Base-by-base conservation (phyloP, 2,113 vertebrate species). In the Rousettus leschenaultii region DNA sequence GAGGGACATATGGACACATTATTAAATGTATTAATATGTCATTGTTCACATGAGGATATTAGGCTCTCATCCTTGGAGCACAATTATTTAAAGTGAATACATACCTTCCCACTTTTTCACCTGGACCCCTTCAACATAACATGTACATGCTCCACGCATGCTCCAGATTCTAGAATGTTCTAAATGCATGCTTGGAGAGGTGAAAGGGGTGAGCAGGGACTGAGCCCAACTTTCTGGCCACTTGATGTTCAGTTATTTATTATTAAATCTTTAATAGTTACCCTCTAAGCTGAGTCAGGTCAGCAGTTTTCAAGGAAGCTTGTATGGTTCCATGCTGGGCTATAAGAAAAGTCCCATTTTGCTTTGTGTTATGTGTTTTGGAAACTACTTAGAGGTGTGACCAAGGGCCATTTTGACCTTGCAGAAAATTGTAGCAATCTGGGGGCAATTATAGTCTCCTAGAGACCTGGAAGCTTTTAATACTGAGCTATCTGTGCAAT, bases 181-280 rank as follows among this genome's bases (percentile, higher is more conserved):
- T 15, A 33, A 19, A 53, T 22, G 5, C 7, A 61, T 16, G 6
- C 4, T 1, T 1, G 13, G 10, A 6, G 19, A 2, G 21, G 5
- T 12, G 3, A 4, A n/a, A 22, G 14, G 0, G 3, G 22, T 0
- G 4, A 3, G 5, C 3, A 9, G 0, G 0, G 2, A 8, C 2
- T 22, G 21, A 13, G 10, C 10, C 19, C 15, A 35, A 7, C 8
- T 53, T 35, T 24, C 18, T 8, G 4, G 14, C 40, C 30, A 9
- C 38, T 11, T 2, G 43, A 35, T 4, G 28, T 16, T 8, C 65
- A 5, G 24, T 24, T 28, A 57, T 28, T 84, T 19, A 13, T 22
- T 10, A 35, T 53, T 5, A 70, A 45, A 22, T 63, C 35, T 9
- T n/a, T 61, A 26, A 40, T 2, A 22, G 6, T 9, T 16, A 26